Conservation (phyloP, 2,888 invertebrate species). For the Odontocerum albicorne region DNA sequence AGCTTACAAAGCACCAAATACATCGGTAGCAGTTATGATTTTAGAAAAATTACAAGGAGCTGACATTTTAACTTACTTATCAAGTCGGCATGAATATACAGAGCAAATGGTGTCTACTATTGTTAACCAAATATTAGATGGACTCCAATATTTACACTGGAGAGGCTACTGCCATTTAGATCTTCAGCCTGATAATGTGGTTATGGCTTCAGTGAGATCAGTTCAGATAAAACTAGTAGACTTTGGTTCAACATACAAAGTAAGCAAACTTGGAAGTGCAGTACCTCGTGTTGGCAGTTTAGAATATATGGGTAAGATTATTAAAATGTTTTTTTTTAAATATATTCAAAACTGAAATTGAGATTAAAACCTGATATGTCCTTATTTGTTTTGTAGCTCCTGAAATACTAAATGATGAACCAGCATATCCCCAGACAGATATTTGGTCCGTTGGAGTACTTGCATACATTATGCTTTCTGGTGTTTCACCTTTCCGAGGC, state of each 20-base stretch:
- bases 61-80: constrained; percentile 85
- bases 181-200: constrained; percentile 93
- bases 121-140: constrained; percentile 85
- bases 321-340: no score
- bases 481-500: constrained; percentile 89
- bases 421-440: constrained; percentile 88
- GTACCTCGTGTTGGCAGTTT: constrained; percentile 71
- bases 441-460: constrained; percentile 95
- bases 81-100: constrained; percentile 85
- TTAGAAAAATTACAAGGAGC: constrained; percentile 88
- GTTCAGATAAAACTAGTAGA: constrained; percentile 90
- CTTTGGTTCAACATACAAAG: constrained; percentile 83
- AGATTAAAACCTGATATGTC: neutral
- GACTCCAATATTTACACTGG: constrained; percentile 94
- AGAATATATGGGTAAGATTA: constrained; percentile 68
- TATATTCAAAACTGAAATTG: neutral
- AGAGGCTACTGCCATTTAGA: constrained; percentile 86
- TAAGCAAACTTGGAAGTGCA: constrained; percentile 75
- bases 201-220: constrained; percentile 84
- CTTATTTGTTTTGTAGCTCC: constrained; percentile 63
- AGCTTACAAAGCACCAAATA: constrained; percentile 70
- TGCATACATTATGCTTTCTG: constrained; percentile 89
- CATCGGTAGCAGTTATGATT: constrained; percentile 70
- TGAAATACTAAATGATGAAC: constrained; percentile 85
- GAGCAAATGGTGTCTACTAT: constrained; percentile 91